Base-by-base conservation (phyloP, 1,140 invertebrate genomes). In the Drosophila albomicans region DNA sequence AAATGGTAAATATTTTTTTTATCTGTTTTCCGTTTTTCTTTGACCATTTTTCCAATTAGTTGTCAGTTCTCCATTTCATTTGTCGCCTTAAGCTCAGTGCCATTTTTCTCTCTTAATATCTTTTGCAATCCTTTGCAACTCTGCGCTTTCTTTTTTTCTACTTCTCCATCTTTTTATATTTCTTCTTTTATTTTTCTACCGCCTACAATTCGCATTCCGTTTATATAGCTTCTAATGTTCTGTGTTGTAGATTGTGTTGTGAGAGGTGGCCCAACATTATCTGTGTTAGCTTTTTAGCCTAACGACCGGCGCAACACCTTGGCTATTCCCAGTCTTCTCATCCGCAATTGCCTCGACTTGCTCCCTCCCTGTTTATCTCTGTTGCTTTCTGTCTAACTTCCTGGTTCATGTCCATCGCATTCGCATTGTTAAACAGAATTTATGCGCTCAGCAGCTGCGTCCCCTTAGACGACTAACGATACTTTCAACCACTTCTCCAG, bases 201-300 rank as follows among this genome's bases (percentile, higher is more conserved):
- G 58, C 38, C 43, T 46, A 46, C 45, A 28, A 28, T 41, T 38
- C 20, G 4, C 30, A 41, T 51, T 59, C 70, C 38, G 45, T 64
- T 65, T 73, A 41, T 49, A 75, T 64, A 75, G 25, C 75, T 67
- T 68, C 71, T 85, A 77, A 82, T 82, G 58, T 51, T 54, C 52
- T 62, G 45, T 51, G 78, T 78, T 30, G 56, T 64, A 59, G 63
- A 58, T 61, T 58, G 41, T 58, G 56, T 45, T 46, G 20, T 65
- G 49, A 54, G 41, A 52, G 20, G 1, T 0, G 41, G 15, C 54
- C 56, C 28, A 72, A 64, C 85, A 80, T 87, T 84, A 87, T 80
- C 78, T 88, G 45, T 65, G 73, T 89, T 88, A 28, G 85, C 84
- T 88, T 88, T 80, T 89, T 88, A 84, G 84, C 85, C 84, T 89